These are phyloP conservation scores for Baryphthengus martii DNA, from an alignment of 2,113 vertebrate species.

Conservation along the genomic window DNA sequence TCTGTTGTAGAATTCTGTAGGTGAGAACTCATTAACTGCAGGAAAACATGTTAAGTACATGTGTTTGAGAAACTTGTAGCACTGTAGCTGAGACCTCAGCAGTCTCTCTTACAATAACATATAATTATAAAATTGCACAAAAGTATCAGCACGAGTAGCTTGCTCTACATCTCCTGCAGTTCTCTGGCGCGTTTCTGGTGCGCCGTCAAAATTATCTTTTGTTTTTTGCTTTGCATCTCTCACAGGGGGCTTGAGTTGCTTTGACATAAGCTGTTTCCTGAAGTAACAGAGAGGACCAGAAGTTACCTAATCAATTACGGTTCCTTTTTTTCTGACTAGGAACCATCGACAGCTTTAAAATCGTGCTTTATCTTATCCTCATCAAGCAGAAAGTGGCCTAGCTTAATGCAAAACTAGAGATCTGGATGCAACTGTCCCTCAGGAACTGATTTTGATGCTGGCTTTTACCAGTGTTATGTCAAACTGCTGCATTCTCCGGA, in stretches of 20 bases:
- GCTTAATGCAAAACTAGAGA: background rate
- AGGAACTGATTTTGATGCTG: background rate
- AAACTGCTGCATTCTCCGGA: conserved; percentile 15
- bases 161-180: background rate
- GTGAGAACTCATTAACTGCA: background rate
- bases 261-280: background rate
- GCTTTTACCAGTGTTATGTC: background rate
- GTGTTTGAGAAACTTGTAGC: background rate
- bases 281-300: background rate
- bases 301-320: background rate
- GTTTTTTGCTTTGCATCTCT: background rate
- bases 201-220: background rate
- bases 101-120: accelerated
- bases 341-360: background rate
- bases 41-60: background rate
- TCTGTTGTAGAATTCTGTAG: background rate
- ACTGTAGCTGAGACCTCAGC: background rate
- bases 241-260: background rate
- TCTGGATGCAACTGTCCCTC: background rate
- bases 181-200: background rate
- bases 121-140: background rate
- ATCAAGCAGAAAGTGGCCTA: background rate
- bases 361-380: background rate
- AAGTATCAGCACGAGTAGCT: background rate
- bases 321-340: background rate